Evolutionary conservation across 1,140 invertebrate genomes (phyloP), one percentile per base, ranked within the genome.

Genomic region (Drosophila novamexicana): DNA sequence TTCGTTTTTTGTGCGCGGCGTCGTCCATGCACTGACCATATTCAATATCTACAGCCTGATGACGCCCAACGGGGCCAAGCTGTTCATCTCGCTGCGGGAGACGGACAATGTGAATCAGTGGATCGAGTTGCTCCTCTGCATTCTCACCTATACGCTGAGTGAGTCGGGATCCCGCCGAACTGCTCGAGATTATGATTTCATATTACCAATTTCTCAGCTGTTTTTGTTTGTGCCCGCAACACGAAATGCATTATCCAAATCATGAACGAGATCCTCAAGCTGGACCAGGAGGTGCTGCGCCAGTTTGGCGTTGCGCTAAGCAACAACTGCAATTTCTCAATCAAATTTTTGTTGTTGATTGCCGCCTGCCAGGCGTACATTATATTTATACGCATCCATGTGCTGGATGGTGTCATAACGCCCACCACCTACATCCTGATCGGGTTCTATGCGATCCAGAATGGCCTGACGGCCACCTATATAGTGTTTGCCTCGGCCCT

Each of bases 21-120:
- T 91, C 0, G 72, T 91, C 9, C 90, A 92, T 14, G 77, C 77
- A 7, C 44, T 92, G 2, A 91, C 91, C 47, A 58, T 92, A 34
- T 92, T 91, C 29, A 91, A 91, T 40, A 66, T 92, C 18, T 92
- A 92, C 42, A 92, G 81, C 44, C 52, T 92, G 6, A 59, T 91
- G 34, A 81, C 84, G 8, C 75, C 76, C 14, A 86, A 81, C 39
- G 71, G 80, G 36, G 58, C 64, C 1, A 86, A 92, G 54, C 54
- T 89, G 2, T 92, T 92, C 18, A 79, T 75, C 49, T 91, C 91
- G 0, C 67, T 90, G 34, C 81, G 90, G 0, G 91, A 92, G 42
- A 92, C 91, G 5, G 91, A 92, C 32, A 92, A 92, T 58, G 86
- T 91, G 7, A 92, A 92, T 75, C 89, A 92, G 57, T 92, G 88